Percentiles rank a stretch among this genome's conserved stretches.
These are phyloP conservation scores for Drosophila diplacantha DNA, from an alignment of 2,888 invertebrate genomes.

Conservation along the genomic window DNA sequence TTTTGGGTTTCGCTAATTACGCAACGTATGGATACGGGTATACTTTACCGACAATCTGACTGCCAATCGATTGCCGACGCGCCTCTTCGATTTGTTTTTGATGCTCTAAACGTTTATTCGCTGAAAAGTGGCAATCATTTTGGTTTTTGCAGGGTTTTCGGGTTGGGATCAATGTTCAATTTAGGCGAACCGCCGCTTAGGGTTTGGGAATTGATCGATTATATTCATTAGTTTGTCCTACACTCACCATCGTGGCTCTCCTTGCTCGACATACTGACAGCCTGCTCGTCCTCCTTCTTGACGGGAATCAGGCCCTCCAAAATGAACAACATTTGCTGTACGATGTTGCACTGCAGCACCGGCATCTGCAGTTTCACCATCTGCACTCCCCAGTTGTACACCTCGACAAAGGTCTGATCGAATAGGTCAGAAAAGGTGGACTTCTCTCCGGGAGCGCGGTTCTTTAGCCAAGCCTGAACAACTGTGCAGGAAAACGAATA, in stretches of 20 bases:
- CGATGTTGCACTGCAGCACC: constrained; percentile 93
- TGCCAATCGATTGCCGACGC: constrained; percentile 69
- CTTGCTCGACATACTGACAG: constrained; percentile 77
- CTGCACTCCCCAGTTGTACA: constrained; percentile 91
- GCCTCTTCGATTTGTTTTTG: constrained; percentile 61
- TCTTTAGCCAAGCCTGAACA: constrained; percentile 89
- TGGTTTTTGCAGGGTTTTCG: constrained; percentile 12
- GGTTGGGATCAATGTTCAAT: constrained; percentile 6
- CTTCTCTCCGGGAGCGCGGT: constrained; percentile 81
- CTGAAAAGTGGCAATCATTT: constrained; percentile 62
- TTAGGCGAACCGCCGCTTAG: constrained; percentile 26
- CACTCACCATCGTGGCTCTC: constrained; percentile 79
- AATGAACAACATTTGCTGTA: constrained; percentile 89
- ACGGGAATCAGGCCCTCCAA: constrained; percentile 91
- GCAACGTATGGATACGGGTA: constrained; percentile 36
- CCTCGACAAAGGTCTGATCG: constrained; percentile 84
- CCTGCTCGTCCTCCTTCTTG: constrained; percentile 82
- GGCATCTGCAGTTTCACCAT: constrained; percentile 89
- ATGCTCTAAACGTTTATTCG: constrained; percentile 63
- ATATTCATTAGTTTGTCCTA: background rate
- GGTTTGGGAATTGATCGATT: constrained; percentile 12
- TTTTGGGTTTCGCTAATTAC: constrained; percentile 36
- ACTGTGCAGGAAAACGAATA: constrained; percentile 77
- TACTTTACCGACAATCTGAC: constrained; percentile 76
- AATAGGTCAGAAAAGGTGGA: constrained; percentile 86